Conservation (phyloP, 2,113 vertebrate species). For the Phycodurus eques region DNA sequence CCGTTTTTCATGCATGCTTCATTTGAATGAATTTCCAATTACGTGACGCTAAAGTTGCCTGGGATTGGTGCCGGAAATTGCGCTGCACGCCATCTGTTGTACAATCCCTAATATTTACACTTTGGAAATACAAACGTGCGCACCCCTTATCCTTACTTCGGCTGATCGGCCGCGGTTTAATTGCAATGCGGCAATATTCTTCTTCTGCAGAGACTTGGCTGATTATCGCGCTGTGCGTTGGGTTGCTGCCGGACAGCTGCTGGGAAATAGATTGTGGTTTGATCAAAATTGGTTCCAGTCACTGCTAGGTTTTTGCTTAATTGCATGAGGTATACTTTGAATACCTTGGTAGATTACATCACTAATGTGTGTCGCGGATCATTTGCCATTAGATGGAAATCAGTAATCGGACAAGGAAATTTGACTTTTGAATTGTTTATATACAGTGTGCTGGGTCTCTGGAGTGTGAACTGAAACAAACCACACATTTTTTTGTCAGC, state of each 20-base stretch:
- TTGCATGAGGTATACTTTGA: slow-evolving; percentile 39
- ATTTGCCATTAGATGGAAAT: not conserved
- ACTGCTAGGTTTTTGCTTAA: slow-evolving; percentile 48
- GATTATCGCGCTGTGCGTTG: slow-evolving; percentile 53
- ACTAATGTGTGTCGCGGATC: not conserved
- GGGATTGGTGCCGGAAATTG: slow-evolving; percentile 30
- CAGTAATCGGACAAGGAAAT: not conserved
- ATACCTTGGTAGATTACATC: not conserved
- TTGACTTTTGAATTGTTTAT: not conserved
- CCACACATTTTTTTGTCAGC: not conserved
- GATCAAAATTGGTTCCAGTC: slow-evolving; percentile 34
- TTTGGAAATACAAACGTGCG: not conserved
- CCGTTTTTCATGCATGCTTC: slow-evolving; percentile 30
- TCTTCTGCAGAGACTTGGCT: slow-evolving; percentile 49
- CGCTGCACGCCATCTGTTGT: slow-evolving; percentile 44
- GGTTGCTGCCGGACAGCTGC: slow-evolving; percentile 55
- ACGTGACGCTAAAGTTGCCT: slow-evolving; percentile 35
- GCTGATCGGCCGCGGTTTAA: slow-evolving; percentile 41
- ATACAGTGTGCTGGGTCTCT: not conserved
- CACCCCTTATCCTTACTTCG: slow-evolving; percentile 1
- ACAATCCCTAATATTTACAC: slow-evolving; percentile 35
- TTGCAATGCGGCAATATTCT: slow-evolving; percentile 53
- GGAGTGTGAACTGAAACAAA: not conserved
- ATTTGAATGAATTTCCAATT: slow-evolving; percentile 57
- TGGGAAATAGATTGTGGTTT: slow-evolving; percentile 46